Conservation (phyloP, 2,888 invertebrate species). For the Megamerina dolium region DNA sequence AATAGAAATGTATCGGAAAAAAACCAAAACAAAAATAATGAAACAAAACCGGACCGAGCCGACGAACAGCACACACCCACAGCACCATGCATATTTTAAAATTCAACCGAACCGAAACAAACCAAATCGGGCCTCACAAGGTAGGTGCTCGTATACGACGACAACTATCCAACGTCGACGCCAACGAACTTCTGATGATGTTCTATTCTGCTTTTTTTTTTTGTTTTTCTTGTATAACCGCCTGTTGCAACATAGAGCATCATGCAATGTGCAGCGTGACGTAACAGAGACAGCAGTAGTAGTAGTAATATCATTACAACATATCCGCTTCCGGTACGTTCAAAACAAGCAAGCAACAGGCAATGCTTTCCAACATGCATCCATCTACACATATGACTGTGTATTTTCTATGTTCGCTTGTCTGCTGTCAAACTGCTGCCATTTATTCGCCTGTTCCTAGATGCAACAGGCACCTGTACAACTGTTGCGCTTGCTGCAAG, state of each 20-base stretch:
- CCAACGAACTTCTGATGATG: slow-evolving; percentile 10
- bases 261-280: too few relatives aligned
- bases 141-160: too few relatives aligned
- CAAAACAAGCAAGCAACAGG: neutral
- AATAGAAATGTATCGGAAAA: too few relatives aligned
- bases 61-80: neutral
- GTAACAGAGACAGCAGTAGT: too few relatives aligned
- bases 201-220: too few relatives aligned
- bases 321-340: slow-evolving; percentile 21
- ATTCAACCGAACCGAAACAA: too few relatives aligned
- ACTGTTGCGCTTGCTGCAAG: slow-evolving; percentile 25
- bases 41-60: neutral
- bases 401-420: neutral
- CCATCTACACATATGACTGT: neutral
- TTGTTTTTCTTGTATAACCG: neutral
- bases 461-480: slow-evolving; percentile 38
- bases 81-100: too few relatives aligned
- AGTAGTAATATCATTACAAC: slow-evolving; percentile 16
- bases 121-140: too few relatives aligned
- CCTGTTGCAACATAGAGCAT: too few relatives aligned
- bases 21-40: too few relatives aligned
- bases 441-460: slow-evolving; percentile 6
- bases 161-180: too few relatives aligned
- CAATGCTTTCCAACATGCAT: neutral
- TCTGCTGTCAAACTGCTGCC: neutral